Conservation (phyloP, 2,888 invertebrate genomes). For the Lutraria lutraria region DNA sequence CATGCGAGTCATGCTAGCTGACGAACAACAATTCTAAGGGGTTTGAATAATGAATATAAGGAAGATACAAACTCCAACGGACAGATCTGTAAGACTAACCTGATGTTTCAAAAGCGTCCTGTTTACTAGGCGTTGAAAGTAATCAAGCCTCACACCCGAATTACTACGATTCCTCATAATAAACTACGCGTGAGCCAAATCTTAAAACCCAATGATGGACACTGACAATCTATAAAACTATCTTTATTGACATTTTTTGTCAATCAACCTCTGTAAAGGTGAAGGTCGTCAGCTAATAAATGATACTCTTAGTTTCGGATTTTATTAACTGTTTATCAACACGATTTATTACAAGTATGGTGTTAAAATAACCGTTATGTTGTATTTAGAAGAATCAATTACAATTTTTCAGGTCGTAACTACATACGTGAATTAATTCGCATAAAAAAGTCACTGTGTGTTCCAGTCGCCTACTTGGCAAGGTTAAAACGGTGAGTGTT, state of each 20-base stretch:
- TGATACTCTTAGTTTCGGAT: not conserved
- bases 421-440: not conserved
- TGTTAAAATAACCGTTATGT: not conserved
- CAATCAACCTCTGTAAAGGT: slow-evolving; percentile 40
- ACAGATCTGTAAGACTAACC: slow-evolving; percentile 83
- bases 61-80: not conserved
- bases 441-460: not conserved
- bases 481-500: slow-evolving; percentile 4
- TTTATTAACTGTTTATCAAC: not conserved
- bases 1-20: too few relatives aligned
- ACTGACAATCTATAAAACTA: slow-evolving; percentile 15
- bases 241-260: not conserved
- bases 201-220: not conserved
- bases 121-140: slow-evolving; percentile 97
- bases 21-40: too few relatives aligned
- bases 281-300: slow-evolving; percentile 23
- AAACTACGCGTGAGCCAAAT: not conserved
- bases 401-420: not conserved
- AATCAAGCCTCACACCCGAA: slow-evolving; percentile 93
- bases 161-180: slow-evolving; percentile 87
- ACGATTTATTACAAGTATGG: not conserved
- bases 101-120: slow-evolving; percentile 96
- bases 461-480: not conserved
- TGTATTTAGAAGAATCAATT: not conserved
- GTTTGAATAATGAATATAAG: too few relatives aligned